Percentiles rank a stretch among this genome's conserved stretches.
phyloP scores from a whole-genome alignment of 2,888 invertebrate genomes.

The Chloroclystis v-ata region DNA sequence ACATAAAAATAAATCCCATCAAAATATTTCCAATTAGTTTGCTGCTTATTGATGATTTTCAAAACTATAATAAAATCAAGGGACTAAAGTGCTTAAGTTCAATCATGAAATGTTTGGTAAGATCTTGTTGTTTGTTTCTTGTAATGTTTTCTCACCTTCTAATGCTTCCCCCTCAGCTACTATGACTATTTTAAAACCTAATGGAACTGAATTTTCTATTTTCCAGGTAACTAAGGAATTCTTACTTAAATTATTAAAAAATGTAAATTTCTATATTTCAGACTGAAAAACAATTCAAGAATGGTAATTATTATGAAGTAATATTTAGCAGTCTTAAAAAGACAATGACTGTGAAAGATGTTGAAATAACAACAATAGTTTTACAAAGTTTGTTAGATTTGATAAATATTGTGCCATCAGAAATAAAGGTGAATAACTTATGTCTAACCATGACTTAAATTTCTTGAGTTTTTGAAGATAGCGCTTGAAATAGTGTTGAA shows the following conservation, averaged over 20 bases:
- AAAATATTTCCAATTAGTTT: constrained; percentile 53
- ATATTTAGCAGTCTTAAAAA: constrained; percentile 52
- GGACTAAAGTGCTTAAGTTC: constrained; percentile 51
- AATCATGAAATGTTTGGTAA: constrained; percentile 55
- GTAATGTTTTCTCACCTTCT: too few relatives aligned
- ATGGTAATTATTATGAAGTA: constrained; percentile 67
- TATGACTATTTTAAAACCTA: too few relatives aligned
- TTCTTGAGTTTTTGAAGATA: too few relatives aligned
- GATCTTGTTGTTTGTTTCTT: too few relatives aligned
- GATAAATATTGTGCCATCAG: constrained; percentile 42
- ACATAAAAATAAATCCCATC: constrained; percentile 42
- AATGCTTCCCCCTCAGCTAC: too few relatives aligned
- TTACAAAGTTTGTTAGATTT: constrained; percentile 45
- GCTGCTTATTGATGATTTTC: constrained; percentile 57
- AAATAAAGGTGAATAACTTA: constrained; percentile 54
- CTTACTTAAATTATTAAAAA: too few relatives aligned
- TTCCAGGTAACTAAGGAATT: too few relatives aligned
- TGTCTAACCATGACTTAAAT: too few relatives aligned
- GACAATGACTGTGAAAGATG: constrained; percentile 46
- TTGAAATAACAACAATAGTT: constrained; percentile 46
- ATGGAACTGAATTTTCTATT: too few relatives aligned
- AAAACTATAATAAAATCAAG: constrained; percentile 48
- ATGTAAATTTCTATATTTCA: too few relatives aligned
- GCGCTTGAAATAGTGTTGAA: too few relatives aligned
- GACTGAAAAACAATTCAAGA: constrained; percentile 41